Conservation (phyloP, 2,797 vertebrate species). For the Semaprochilodus insignis region DNA sequence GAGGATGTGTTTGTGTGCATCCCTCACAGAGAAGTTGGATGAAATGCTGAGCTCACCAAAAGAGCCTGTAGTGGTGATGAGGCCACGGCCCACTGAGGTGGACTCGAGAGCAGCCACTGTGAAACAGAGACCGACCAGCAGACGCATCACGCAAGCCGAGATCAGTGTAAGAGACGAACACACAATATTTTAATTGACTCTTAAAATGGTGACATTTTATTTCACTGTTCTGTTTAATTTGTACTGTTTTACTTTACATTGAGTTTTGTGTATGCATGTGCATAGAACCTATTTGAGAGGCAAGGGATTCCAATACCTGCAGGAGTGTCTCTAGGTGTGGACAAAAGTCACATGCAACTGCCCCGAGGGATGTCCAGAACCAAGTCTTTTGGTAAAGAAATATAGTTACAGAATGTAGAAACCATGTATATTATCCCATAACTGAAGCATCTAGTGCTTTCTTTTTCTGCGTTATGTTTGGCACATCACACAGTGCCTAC, state of each 20-base stretch:
- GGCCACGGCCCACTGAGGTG: conserved; percentile 82
- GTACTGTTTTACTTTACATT: background rate
- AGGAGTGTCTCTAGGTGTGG: conserved; percentile 74
- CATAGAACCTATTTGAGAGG: conserved; percentile 92
- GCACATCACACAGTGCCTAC: background rate
- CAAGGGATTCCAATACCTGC: conserved; percentile 88
- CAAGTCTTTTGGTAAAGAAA: conserved; percentile 90
- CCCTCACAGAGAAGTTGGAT: conserved; percentile 90
- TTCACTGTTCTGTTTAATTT: background rate
- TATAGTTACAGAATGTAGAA: background rate
- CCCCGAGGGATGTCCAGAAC: conserved; percentile 95
- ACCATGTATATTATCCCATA: background rate
- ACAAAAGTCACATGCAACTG: conserved; percentile 90
- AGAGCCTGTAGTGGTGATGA: conserved; percentile 85
- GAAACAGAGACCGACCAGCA: conserved; percentile 92
- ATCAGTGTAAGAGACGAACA: conserved; percentile 84
- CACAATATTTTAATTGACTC: background rate
- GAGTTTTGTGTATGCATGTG: conserved; percentile 16
- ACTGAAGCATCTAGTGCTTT: background rate
- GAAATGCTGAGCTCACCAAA: conserved; percentile 85
- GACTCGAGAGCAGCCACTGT: conserved; percentile 95
- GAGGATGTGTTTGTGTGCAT: conserved; percentile 35
- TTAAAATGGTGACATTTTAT: background rate
- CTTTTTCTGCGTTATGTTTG: background rate
- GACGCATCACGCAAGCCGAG: conserved; percentile 93